Conservation (phyloP, 2,888 invertebrate species). For the Neelides folsomi region DNA sequence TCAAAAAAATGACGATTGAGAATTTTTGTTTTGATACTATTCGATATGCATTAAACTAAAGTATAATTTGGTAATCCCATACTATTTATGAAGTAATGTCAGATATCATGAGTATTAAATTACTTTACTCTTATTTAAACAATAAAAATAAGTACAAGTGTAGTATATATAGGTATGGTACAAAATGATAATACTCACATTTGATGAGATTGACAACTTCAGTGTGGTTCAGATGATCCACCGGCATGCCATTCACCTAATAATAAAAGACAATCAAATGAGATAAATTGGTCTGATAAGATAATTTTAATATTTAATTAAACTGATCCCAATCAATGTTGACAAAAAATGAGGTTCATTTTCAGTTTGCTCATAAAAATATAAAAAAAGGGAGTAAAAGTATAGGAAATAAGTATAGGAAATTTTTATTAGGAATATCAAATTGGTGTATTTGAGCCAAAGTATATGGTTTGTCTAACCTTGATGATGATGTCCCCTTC, state of each 20-base stretch:
- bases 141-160: too few species aligned
- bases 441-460: background rate
- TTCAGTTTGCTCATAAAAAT: too few species aligned
- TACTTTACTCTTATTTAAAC: background rate
- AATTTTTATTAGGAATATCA: too few species aligned
- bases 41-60: too few species aligned
- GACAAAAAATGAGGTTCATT: background rate
- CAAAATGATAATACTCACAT: slow-evolving; percentile 50
- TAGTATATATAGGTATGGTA: background rate
- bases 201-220: slow-evolving; percentile 91
- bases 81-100: too few species aligned
- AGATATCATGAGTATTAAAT: too few species aligned
- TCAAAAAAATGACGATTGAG: too few species aligned
- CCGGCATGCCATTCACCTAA: slow-evolving; percentile 82
- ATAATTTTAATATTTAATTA: background rate
- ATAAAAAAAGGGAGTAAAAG: too few species aligned
- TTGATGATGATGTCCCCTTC: slow-evolving; percentile 85
- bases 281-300: background rate
- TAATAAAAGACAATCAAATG: slow-evolving; percentile 30
- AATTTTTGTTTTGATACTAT: too few species aligned
- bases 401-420: too few species aligned
- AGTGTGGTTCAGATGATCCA: slow-evolving; percentile 79
- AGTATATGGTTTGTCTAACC: slow-evolving; percentile 41
- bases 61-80: too few species aligned
- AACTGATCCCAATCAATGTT: background rate